Conservation (phyloP, 1,140 invertebrate genomes). For the Ectropis grisescens region DNA sequence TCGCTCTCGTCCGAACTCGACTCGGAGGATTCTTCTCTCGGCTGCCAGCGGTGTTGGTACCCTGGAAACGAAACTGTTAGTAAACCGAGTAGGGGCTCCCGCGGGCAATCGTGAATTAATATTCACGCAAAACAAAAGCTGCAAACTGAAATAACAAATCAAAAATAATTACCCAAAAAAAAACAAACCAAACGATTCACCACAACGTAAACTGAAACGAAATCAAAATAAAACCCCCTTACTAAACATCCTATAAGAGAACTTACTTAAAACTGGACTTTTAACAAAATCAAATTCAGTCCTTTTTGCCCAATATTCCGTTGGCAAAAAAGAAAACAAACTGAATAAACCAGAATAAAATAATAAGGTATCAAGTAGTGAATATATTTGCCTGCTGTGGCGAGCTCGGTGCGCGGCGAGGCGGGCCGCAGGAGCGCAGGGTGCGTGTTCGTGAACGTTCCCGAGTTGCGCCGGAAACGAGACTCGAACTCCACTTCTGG, state of each 20-base stretch:
- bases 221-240: too few relatives aligned
- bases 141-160: slow-evolving; percentile 12
- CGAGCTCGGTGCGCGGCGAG: slow-evolving; percentile 54
- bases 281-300: too few relatives aligned
- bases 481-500: slow-evolving; percentile 43
- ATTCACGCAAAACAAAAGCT: slow-evolving; percentile 9
- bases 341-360: not conserved
- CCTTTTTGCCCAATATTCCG: too few relatives aligned
- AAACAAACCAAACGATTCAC: too few relatives aligned
- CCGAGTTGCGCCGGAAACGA: slow-evolving; percentile 44
- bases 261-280: too few relatives aligned
- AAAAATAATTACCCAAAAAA: slow-evolving; percentile 5
- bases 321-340: slow-evolving; percentile 5
- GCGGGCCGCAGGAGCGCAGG: slow-evolving; percentile 46
- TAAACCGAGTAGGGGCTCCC: too few relatives aligned
- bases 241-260: too few relatives aligned
- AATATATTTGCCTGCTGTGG: slow-evolving; percentile 62
- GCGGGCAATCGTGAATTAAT: slow-evolving; percentile 1
- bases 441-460: slow-evolving; percentile 56
- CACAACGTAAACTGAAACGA: too few relatives aligned
- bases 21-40: slow-evolving; percentile 51
- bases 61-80: slow-evolving; percentile 32
- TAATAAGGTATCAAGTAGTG: not conserved
- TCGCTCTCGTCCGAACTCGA: slow-evolving; percentile 64
- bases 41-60: slow-evolving; percentile 36